Evolutionary conservation across 1,140 invertebrate species (phyloP).

Genomic region (Atta colombica): DNA sequence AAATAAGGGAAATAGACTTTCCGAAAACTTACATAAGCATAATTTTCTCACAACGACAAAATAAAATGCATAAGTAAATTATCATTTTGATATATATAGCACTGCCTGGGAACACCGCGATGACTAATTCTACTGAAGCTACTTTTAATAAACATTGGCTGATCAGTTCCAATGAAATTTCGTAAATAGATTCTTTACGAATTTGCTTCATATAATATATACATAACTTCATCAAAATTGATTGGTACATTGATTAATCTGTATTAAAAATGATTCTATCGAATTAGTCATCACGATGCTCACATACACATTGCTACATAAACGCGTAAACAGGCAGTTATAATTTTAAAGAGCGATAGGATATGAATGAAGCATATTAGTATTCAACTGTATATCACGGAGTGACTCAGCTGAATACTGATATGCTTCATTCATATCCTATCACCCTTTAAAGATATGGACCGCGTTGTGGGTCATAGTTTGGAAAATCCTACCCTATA

Average conservation of each 20-base stretch:
- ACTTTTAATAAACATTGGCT: neutral
- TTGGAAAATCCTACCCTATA: conserved; percentile 22
- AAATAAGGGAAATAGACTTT: conserved; percentile 1
- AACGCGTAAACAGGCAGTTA: neutral
- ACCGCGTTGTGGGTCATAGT: neutral
- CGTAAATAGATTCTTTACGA: neutral
- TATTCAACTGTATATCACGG: conserved; percentile 14
- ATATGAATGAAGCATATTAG: conserved; percentile 14
- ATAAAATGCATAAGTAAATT: neutral
- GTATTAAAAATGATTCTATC: conserved; percentile 1
- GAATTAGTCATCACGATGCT: conserved; percentile 16
- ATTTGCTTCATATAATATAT: neutral
- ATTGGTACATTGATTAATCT: neutral
- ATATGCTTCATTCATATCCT: conserved; percentile 34
- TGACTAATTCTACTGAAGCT: conserved; percentile 15
- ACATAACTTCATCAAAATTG: conserved; percentile 10
- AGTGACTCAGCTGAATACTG: conserved; percentile 39
- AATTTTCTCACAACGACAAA: neutral
- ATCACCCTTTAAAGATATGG: conserved; percentile 28
- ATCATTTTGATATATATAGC: neutral
- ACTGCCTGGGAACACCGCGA: neutral
- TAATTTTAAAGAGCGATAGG: conserved; percentile 33
- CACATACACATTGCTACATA: neutral
- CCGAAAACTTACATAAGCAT: neutral
- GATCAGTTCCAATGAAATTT: conserved; percentile 34